These are phyloP conservation scores for Charina bottae DNA, from an alignment of 2,113 vertebrate genomes.

Conservation along the genomic window DNA sequence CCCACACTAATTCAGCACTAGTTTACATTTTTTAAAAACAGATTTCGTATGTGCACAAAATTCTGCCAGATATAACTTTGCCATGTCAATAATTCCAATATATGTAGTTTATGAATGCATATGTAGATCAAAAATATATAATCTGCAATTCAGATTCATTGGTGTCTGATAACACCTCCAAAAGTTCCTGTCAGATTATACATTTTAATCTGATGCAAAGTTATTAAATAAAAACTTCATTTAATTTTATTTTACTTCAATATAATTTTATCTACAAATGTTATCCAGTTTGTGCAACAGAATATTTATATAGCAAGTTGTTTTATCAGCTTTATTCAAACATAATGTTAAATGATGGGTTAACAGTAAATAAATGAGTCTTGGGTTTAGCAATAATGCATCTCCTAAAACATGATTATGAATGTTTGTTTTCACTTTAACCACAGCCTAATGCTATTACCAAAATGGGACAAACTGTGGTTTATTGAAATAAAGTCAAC, in stretches of 20 bases:
- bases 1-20: neutral
- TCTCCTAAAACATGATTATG: neutral
- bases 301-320: neutral
- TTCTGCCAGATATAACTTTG: neutral
- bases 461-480: neutral
- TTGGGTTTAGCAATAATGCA: neutral
- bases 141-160: neutral
- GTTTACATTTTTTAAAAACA: neutral
- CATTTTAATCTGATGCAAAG: neutral
- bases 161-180: neutral
- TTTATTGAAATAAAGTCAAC: neutral
- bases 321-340: neutral
- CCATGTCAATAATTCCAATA: neutral
- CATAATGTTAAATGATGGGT: neutral
- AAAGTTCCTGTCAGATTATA: neutral
- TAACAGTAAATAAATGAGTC: neutral
- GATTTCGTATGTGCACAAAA: neutral
- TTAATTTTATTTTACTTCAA: neutral
- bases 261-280: neutral
- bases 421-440: neutral
- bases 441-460: neutral
- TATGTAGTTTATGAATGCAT: neutral
- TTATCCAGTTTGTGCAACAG: neutral
- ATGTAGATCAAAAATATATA: neutral
- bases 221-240: neutral